phyloP scores from a whole-genome alignment of 2,888 invertebrate genomes.

The Tanypteryx hageni region DNA sequence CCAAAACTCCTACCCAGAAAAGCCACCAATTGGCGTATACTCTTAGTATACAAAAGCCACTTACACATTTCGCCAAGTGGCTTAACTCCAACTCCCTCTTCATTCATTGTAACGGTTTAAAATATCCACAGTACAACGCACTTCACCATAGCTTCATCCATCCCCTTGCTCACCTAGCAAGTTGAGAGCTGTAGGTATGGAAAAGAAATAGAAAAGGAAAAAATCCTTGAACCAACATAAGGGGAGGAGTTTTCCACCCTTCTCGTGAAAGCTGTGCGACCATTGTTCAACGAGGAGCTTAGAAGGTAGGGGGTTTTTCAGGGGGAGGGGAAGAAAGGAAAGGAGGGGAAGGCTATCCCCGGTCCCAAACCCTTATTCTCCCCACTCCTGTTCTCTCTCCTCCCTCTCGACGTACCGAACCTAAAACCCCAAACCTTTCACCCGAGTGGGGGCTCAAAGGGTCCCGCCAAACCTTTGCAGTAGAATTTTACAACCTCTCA shows the following conservation, averaged over 20 bases:
- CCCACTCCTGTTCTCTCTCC: background rate
- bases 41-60: background rate
- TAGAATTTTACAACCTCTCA: constrained; percentile 63
- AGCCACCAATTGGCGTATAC: constrained; percentile 32
- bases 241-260: constrained; percentile 13
- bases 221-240: constrained; percentile 49
- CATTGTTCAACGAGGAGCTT: constrained; percentile 50
- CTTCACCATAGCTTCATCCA: background rate
- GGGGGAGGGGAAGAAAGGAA: background rate
- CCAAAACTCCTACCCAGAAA: constrained; percentile 10
- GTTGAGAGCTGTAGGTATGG: background rate
- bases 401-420: background rate
- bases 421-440: constrained; percentile 49
- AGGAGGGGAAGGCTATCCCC: constrained; percentile 17
- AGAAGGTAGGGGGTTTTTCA: background rate
- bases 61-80: constrained; percentile 28
- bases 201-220: background rate
- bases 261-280: constrained; percentile 52
- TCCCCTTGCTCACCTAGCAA: background rate
- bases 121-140: constrained; percentile 28
- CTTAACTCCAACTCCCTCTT: constrained; percentile 26
- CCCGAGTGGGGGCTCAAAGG: constrained; percentile 33
- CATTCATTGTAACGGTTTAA: constrained; percentile 56
- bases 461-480: constrained; percentile 56
- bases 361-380: constrained; percentile 11